Percentiles rank a stretch among this genome's conserved stretches.
Evolutionary conservation across 1,140 invertebrate genomes (phyloP).

Genomic region (Drosophila suzukii): DNA sequence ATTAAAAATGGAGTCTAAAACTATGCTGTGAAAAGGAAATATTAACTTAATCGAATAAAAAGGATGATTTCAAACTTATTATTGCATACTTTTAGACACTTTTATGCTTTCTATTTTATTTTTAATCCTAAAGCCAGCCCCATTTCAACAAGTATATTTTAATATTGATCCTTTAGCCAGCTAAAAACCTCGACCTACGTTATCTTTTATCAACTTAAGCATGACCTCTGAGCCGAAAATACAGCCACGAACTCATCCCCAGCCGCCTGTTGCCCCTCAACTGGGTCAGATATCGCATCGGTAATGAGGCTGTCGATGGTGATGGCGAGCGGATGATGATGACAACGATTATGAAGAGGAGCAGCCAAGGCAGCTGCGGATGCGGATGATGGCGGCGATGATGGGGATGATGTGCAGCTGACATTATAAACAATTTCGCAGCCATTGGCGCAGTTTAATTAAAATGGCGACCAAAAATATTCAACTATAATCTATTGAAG

Average conservation of each 20-base stretch:
- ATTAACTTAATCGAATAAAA: too few relatives aligned
- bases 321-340: slow-evolving; percentile 5
- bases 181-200: too few relatives aligned
- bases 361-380: background rate
- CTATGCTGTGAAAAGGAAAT: too few relatives aligned
- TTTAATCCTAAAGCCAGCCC: too few relatives aligned
- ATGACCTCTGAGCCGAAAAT: slow-evolving; percentile 24
- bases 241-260: slow-evolving; percentile 27
- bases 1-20: too few relatives aligned
- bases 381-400: slow-evolving; percentile 17
- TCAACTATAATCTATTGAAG: slow-evolving; percentile 65
- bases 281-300: slow-evolving; percentile 55
- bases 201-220: background rate
- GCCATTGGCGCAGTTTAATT: slow-evolving; percentile 66
- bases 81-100: too few relatives aligned
- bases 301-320: slow-evolving; percentile 35
- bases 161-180: too few relatives aligned
- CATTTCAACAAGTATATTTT: background rate
- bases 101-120: too few relatives aligned
- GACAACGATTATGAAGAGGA: slow-evolving; percentile 11
- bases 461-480: slow-evolving; percentile 68
- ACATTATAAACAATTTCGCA: slow-evolving; percentile 67
- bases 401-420: slow-evolving; percentile 38
- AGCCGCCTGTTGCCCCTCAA: slow-evolving; percentile 42
- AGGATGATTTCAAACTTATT: too few relatives aligned